Evolutionary conservation across 1,140 invertebrate species (phyloP), one percentile per base, ranked within the genome.

Genomic region (Nymphalis io): DNA sequence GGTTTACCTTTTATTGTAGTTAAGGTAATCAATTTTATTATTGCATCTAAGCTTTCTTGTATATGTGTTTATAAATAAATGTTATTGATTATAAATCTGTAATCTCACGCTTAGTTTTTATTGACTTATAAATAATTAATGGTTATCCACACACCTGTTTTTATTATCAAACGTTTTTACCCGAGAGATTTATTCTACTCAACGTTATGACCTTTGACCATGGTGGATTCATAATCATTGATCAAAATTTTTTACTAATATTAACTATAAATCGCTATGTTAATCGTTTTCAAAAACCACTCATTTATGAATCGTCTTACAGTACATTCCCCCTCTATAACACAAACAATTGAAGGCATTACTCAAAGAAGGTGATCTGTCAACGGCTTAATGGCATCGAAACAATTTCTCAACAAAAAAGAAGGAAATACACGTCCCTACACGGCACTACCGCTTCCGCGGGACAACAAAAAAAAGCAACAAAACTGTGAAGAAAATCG

Each of bases 341-440:
- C 60, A 33, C 78, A 66, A 87, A 89, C 88, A 88, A 89, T 89
- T 72, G 72, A 80, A 76, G 74, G 80, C 84, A 90, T 90, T 88
- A 89, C 83, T 90, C 85, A 88, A 75, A 80, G 75, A 60, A 80
- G 83, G 84, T 85, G 82, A 91, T 91, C 84, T 91, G 87, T 91
- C 89, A 91, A 88, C 87, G 87, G 85, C 82, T 88, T 91, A 91
- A 91, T 91, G 89, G 89, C 76, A 91, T 73, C 80, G 87, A 89
- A 89, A 89, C 87, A 91, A 87, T 91, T 91, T 89, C 79, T 66
- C 81, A 89, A 89, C 84, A 89, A 91, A 89, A 90, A 89, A 85
- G 70, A 64, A 82, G 88, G 87, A 91, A 91, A 73, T 85, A 85
- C 84, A 88, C 82, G 80, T 88, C 83, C 82, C 80, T 83, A 83